Evolutionary conservation across 2,888 invertebrate genomes (phyloP), one percentile per base, ranked within the genome.

Genomic region (Agapetus fuscipes): DNA sequence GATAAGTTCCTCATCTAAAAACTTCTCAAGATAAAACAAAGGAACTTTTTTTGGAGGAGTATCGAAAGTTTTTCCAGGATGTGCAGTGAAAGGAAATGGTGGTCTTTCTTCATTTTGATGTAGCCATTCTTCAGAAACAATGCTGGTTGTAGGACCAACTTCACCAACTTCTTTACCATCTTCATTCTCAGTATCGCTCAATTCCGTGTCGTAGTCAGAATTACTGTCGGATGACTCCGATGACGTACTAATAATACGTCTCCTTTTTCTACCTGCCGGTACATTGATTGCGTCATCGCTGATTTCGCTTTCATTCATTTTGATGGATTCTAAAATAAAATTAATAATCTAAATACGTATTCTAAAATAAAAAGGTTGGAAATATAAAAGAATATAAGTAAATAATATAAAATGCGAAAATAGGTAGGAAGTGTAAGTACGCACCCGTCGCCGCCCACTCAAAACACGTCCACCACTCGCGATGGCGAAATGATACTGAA

Each of bases 21-120:
- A 48, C 49, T 48, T 47, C 47, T 48, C 43, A 33, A 49, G 47
- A 48, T 48, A 46, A 45, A 45, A 43, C 37, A 48, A 46, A 46
- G 45, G 40, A 45, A 43, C 43, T 43, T 45, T 48, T 47, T 47
- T 47, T 37, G 37, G 30, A 41, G 39, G 39, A 37, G 41, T 42
- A 45, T 46, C 35, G 38, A 48, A 48, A 34, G 48, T 48, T 48
- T 48, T 48, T 48, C 42, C 45, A 35, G 48, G 48, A 45, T 48
- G 43, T 37, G 46, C 46, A 46, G 35, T 46, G 41, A 49, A 48
- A 35, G 46, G 46, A 49, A 49, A 49, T 46, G 48, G 44, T 48
- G 48, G 46, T 49, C 43, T 49, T 48, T 49, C 48, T 46, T 37
- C 37, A 45, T 46, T 45, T 45, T 43, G 37, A 47, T 43, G 30